Percentiles rank a stretch among this genome's conserved stretches.
phyloP scores from a whole-genome alignment of 2,797 vertebrate species.

The Enteromius treurensis region DNA sequence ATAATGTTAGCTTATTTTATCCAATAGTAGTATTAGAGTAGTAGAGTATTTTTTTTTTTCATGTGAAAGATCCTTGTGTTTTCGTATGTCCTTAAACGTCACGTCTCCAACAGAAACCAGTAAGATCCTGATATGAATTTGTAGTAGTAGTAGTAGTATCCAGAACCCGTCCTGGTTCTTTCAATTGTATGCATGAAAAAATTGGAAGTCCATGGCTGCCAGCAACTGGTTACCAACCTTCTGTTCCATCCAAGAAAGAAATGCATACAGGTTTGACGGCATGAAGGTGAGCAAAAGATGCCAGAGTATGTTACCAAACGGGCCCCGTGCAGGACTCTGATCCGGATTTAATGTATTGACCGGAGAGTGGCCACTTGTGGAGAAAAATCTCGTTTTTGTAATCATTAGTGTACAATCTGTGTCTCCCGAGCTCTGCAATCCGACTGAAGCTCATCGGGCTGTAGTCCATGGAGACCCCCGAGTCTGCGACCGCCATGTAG shows the following conservation, averaged over 20 bases:
- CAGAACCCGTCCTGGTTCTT: not conserved
- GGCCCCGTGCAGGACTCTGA: not conserved
- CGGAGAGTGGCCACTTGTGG: slow-evolving; percentile 57
- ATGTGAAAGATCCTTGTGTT: slow-evolving; percentile 25
- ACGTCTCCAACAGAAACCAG: not conserved
- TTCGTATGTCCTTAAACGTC: not conserved
- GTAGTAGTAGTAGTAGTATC: not conserved
- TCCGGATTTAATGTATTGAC: slow-evolving; percentile 66
- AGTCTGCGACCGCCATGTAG: slow-evolving; percentile 86
- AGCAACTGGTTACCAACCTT: not conserved
- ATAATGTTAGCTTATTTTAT: slow-evolving; percentile 40
- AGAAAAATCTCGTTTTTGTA: slow-evolving; percentile 78
- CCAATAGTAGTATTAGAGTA: not conserved
- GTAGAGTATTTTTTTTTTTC: not conserved
- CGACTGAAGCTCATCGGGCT: slow-evolving; percentile 76
- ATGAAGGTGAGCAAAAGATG: not conserved
- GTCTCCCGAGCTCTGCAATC: slow-evolving; percentile 67
- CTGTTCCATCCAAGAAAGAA: not conserved
- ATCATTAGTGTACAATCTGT: slow-evolving; percentile 74
- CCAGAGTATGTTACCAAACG: not conserved
- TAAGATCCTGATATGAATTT: not conserved
- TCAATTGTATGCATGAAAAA: not conserved
- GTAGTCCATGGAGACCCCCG: slow-evolving; percentile 85
- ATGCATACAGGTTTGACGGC: not conserved
- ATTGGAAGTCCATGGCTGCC: not conserved